Conservation (phyloP, 2,113 vertebrate species). For the Gobiocypris rarus region DNA sequence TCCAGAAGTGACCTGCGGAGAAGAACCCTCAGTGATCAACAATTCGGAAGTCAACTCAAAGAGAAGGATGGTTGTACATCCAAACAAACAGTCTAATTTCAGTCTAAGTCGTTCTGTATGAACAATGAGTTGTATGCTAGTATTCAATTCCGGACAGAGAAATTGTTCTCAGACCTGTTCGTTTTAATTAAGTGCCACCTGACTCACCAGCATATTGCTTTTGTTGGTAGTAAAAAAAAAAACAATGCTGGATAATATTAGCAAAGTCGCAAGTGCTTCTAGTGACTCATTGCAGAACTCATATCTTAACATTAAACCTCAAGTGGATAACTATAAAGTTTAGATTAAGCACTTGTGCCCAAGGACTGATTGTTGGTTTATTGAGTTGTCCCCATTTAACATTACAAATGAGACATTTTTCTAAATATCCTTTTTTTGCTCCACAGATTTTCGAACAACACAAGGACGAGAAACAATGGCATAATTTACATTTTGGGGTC, state of each 20-base stretch:
- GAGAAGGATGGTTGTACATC: neutral
- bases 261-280: neutral
- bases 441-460: neutral
- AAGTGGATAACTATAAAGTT: constrained; percentile 22
- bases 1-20: constrained; percentile 81
- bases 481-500: neutral
- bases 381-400: constrained; percentile 31
- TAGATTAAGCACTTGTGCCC: constrained; percentile 29
- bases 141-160: neutral
- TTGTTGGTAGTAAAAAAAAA: neutral
- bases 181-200: neutral
- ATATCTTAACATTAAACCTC: constrained; percentile 28
- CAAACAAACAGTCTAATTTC: neutral
- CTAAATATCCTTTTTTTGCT: neutral
- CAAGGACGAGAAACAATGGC: neutral
- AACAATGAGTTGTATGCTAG: neutral
- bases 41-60: neutral
- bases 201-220: neutral
- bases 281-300: constrained; percentile 41
- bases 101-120: neutral
- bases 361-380: constrained; percentile 23
- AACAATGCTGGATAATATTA: constrained; percentile 9
- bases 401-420: neutral
- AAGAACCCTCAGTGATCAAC: constrained; percentile 29
- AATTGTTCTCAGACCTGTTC: neutral